Conservation (phyloP, 2,113 vertebrate genomes). For the Festucalex cinctus region DNA sequence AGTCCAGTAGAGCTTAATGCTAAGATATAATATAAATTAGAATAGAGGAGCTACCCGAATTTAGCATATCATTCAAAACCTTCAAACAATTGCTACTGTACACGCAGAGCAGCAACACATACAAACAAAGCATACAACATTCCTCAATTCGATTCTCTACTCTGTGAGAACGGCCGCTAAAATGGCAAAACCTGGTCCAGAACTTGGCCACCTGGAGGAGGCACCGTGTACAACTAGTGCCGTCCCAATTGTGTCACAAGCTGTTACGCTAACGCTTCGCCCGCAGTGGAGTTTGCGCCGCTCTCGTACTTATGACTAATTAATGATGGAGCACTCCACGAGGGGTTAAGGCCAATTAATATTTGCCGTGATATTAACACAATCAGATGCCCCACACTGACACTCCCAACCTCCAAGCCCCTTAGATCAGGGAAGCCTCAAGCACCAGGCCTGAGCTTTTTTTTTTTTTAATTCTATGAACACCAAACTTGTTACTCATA, state of each 20-base stretch:
- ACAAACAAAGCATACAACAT: too few relatives aligned
- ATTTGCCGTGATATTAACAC: not conserved
- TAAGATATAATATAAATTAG: too few relatives aligned
- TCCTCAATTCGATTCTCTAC: too few relatives aligned
- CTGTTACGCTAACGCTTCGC: not conserved
- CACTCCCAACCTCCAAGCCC: not conserved
- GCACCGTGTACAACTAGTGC: not conserved
- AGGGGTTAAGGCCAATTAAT: not conserved
- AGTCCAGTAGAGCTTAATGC: too few relatives aligned
- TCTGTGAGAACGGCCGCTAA: not conserved
- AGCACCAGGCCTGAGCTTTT: too few relatives aligned
- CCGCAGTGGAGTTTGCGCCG: not conserved
- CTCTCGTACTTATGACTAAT: not conserved
- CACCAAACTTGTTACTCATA: too few relatives aligned
- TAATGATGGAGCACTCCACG: not conserved
- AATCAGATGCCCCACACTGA: not conserved
- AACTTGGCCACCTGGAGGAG: not conserved
- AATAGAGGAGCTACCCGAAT: too few relatives aligned
- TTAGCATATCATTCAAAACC: too few relatives aligned
- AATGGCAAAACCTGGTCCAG: not conserved
- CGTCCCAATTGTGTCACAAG: not conserved
- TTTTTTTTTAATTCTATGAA: too few relatives aligned
- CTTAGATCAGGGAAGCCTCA: too few relatives aligned
- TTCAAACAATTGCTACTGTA: too few relatives aligned
- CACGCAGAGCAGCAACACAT: too few relatives aligned